Percentiles rank a stretch among this genome's conserved stretches.
These are phyloP conservation scores for Pristiophorus japonicus DNA, from an alignment of 2,113 vertebrate species.

Conservation along the genomic window DNA sequence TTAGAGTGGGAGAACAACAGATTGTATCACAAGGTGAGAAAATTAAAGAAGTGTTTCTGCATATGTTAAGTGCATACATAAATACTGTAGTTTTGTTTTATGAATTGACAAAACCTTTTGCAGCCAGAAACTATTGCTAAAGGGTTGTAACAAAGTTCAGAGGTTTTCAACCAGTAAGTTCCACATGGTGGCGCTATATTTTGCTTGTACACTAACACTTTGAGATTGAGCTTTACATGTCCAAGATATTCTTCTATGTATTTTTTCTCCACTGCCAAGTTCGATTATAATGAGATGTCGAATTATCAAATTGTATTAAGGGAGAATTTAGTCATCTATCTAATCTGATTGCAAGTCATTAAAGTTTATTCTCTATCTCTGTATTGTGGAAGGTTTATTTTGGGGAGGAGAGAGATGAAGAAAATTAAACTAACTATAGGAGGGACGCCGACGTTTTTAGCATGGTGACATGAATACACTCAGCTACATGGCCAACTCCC, in stretches of 20 bases:
- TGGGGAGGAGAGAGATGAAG: neutral
- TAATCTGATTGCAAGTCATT: neutral
- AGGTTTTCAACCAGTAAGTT: neutral
- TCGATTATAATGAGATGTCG: neutral
- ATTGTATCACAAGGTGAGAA: constrained; percentile 93
- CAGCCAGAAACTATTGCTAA: neutral
- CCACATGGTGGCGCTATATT: constrained; percentile 29
- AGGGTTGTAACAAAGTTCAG: no score
- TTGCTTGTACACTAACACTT: neutral
- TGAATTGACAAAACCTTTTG: neutral
- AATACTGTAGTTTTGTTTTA: neutral
- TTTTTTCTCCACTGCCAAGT: neutral
- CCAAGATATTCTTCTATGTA: neutral
- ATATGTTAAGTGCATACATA: neutral
- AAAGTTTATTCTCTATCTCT: neutral
- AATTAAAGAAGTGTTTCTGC: neutral
- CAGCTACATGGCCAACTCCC: neutral
- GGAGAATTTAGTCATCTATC: neutral
- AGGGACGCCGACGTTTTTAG: neutral
- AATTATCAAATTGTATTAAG: neutral
- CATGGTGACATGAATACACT: neutral
- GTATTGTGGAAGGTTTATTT: neutral
- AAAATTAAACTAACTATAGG: neutral
- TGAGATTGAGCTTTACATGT: neutral
- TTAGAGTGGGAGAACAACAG: constrained; percentile 99